These are phyloP conservation scores for Lacerta bilineata DNA, from an alignment of 2,797 vertebrate genomes.

Conservation along the genomic window DNA sequence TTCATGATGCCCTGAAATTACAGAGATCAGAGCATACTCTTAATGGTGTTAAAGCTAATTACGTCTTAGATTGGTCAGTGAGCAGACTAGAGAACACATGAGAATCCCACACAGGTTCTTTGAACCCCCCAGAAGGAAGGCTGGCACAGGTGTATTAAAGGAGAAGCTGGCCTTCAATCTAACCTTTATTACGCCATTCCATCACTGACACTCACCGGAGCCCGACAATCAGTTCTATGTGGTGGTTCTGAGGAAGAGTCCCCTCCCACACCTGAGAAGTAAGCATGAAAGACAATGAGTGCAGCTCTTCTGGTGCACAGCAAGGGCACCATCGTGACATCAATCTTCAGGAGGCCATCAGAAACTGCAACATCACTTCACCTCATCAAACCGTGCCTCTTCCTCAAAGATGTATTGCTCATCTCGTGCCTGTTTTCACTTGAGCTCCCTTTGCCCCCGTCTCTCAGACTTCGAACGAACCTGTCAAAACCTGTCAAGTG, in stretches of 20 bases:
- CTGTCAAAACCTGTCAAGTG: slow-evolving; percentile 27
- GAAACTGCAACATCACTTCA: background rate
- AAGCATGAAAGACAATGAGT: background rate
- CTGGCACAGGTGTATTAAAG: background rate
- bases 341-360: slow-evolving; percentile 1
- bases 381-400: background rate
- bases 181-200: background rate
- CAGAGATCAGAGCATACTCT: no score
- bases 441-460: slow-evolving; percentile 13
- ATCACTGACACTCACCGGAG: background rate
- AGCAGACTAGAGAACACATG: no score
- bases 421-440: slow-evolving; percentile 7
- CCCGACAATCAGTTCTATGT: background rate
- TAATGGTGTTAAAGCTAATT: background rate
- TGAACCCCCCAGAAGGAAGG: background rate
- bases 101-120: background rate
- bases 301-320: background rate
- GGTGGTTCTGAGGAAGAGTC: background rate
- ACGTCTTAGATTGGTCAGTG: no score
- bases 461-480: slow-evolving; percentile 17
- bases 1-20: background rate
- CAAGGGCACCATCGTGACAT: background rate
- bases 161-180: background rate
- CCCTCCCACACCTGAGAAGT: background rate
- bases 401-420: slow-evolving; percentile 7